Evolutionary conservation across 2,797 vertebrate species (phyloP), one percentile per base, ranked within the genome.

Genomic region (Chelmon rostratus): DNA sequence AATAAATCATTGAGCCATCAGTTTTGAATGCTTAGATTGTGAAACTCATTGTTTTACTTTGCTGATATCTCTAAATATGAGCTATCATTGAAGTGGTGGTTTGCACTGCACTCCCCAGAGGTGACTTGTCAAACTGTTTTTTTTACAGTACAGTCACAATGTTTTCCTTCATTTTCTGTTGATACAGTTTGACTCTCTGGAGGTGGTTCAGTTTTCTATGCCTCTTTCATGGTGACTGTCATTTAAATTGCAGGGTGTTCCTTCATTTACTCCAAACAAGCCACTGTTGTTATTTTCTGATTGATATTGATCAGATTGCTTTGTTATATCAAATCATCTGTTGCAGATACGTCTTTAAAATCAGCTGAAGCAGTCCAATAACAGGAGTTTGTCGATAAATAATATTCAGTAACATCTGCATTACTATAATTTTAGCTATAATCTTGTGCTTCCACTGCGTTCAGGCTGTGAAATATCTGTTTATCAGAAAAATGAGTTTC

Each of bases 361-460:
- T 13, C 35, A 33, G 13, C 44, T 42, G 21, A 37, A 63, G 25
- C 12, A 44, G 21, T 19, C 37, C 9, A 13, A 6, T 16, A 65
- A 40, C 46, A 50, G 4, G 2, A 50, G 49, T 23, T 10, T 49
- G n/a, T 44, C 15, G 18, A 33, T n/a, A 50, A 38, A 49, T 47
- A n/a, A 58, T 76, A 25, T n/a, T 53, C 2, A 46, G 15, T 38
- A 76, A 52, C 33, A 67, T 40, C 18, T 58, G 23, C 19, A 19
- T 49, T 49, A 28, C 58, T 9, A 25, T 57, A 0, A 52, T 76
- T 76, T 28, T 6, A 35, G 8, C 11, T 4, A 18, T 53, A 11
- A 15, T 28, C 16, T 21, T 28, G 28, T 8, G 6, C 35, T 67
- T 13, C 52, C 18, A 1, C 33, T 46, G 15, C 23, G n/a, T 62